phyloP scores from a whole-genome alignment of 2,888 invertebrate species.

The Aradus depressus region DNA sequence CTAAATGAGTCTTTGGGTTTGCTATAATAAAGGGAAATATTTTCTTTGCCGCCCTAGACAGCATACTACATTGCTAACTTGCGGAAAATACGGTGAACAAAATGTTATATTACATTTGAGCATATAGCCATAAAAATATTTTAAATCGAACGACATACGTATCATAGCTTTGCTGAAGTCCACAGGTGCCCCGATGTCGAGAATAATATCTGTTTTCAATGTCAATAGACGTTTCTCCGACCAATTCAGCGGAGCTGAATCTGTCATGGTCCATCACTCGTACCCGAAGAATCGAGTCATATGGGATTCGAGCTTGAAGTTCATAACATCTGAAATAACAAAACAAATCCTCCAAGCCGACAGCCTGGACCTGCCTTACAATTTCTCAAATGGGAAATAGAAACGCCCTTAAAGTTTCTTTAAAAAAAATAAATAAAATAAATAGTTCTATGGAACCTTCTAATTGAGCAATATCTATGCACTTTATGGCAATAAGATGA shows the following conservation, averaged over 20 bases:
- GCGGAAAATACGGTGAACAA: too few species aligned
- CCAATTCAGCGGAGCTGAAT: slow-evolving; percentile 57
- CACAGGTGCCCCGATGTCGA: slow-evolving; percentile 66
- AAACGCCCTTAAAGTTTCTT: background rate
- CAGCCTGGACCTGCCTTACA: too few species aligned
- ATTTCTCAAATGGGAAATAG: background rate
- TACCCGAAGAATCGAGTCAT: slow-evolving; percentile 60
- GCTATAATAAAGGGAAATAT: too few species aligned
- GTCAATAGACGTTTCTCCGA: slow-evolving; percentile 76
- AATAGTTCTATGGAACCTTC: background rate
- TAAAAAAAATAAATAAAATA: background rate
- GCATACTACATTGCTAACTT: too few species aligned
- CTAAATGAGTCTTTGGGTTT: too few species aligned
- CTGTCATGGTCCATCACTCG: slow-evolving; percentile 66
- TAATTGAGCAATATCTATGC: too few species aligned
- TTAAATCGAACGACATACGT: too few species aligned
- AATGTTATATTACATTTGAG: too few species aligned
- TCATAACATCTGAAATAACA: slow-evolving; percentile 73
- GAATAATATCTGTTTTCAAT: slow-evolving; percentile 77
- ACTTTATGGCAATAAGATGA: too few species aligned
- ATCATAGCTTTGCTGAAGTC: slow-evolving; percentile 57
- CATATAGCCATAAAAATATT: too few species aligned
- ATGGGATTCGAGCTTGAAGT: slow-evolving; percentile 58
- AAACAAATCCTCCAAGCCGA: too few species aligned
- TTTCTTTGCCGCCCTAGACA: too few species aligned